A percentile compares a stretch with the other conserved stretches of the same genome.
Conservation (phyloP, 2,113 vertebrate species). For the Cyphomyrus plagiostoma region DNA sequence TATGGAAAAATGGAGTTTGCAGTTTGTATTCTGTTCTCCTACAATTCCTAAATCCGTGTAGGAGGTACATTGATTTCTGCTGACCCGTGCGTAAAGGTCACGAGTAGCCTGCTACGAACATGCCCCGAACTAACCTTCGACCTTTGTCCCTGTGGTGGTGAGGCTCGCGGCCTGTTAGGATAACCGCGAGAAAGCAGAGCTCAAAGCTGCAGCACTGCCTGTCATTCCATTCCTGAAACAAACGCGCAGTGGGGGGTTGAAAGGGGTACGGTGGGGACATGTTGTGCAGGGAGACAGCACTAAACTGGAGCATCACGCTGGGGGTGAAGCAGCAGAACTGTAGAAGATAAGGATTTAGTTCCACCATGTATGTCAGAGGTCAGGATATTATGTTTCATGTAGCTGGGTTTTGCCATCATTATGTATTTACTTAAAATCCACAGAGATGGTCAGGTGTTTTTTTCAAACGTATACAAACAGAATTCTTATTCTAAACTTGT, state of each 20-base stretch:
- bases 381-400: background rate
- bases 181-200: background rate
- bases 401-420: background rate
- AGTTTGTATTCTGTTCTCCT: background rate
- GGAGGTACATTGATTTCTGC: constrained; percentile 17
- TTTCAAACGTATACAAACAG: background rate
- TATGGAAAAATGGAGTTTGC: background rate
- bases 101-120: background rate
- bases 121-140: constrained; percentile 13
- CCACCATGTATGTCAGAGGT: background rate
- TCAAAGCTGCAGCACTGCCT: background rate
- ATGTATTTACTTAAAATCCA: background rate
- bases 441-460: background rate
- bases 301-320: background rate
- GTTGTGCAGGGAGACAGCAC: background rate
- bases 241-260: background rate
- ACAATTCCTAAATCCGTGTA: constrained; percentile 7
- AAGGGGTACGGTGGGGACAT: background rate
- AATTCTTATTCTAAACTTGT: background rate
- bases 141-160: constrained; percentile 13
- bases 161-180: background rate
- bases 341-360: too few species aligned
- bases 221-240: background rate
- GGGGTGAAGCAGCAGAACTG: background rate
- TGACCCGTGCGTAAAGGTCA: constrained; percentile 4